Percentiles rank a stretch among this genome's conserved stretches.
Evolutionary conservation across 35 echinoderm and acorn worm genomes (phyloP).

Genomic region (Apostichopus californicus): DNA sequence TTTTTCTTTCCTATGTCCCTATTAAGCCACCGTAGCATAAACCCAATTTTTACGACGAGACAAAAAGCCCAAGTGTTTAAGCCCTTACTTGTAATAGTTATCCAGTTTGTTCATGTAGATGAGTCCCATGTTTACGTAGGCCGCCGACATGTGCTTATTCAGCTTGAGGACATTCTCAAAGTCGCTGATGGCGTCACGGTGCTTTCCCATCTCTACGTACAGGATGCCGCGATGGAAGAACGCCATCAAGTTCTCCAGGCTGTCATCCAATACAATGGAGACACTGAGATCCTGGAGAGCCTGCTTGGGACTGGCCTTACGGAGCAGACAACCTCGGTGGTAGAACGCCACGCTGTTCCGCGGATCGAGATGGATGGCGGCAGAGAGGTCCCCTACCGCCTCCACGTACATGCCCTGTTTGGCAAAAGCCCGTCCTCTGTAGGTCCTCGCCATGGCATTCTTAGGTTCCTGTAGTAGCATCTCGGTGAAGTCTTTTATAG

Average conservation of each 20-base stretch:
- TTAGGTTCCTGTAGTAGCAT: constrained; percentile 88
- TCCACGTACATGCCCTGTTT: constrained; percentile 90
- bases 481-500: constrained; percentile 97
- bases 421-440: constrained; percentile 81
- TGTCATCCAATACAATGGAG: constrained; percentile 84
- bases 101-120: constrained; percentile 93
- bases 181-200: constrained; percentile 92
- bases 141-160: constrained; percentile 83
- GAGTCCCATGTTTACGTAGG: constrained; percentile 92
- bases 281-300: constrained; percentile 95
- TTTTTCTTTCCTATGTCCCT: no score
- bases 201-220: constrained; percentile 79
- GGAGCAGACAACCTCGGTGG: constrained; percentile 91
- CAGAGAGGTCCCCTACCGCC: constrained; percentile 86
- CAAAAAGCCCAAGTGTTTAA: neutral
- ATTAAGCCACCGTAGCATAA: no score
- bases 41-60: no score
- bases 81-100: constrained; percentile 89
- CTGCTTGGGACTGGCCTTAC: constrained; percentile 85
- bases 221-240: constrained; percentile 94
- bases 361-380: constrained; percentile 93
- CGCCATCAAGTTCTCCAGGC: constrained; percentile 81
- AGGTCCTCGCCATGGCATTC: constrained; percentile 91
- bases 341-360: constrained; percentile 89
- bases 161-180: constrained; percentile 93